Evolutionary conservation across 2,797 vertebrate genomes (phyloP).

Genomic region (Scomberomorus guttatus): DNA sequence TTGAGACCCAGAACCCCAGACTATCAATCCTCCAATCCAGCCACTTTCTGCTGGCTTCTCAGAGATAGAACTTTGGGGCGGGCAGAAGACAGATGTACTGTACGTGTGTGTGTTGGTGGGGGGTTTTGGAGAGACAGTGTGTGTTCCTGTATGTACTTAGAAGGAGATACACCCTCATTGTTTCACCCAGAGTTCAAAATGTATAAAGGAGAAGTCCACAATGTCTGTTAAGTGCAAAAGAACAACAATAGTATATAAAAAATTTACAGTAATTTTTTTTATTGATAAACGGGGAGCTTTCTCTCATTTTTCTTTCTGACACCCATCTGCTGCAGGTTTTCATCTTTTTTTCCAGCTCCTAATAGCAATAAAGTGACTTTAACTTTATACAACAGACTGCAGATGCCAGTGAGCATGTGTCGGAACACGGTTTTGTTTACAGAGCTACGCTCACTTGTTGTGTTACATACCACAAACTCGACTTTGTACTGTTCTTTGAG

Average conservation of each 20-base stretch:
- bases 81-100: conserved; percentile 12
- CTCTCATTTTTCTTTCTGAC: conserved; percentile 43
- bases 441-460: too few species aligned
- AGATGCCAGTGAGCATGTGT: too few species aligned
- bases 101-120: conserved; percentile 3
- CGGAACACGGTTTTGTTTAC: too few species aligned
- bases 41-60: not conserved
- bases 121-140: not conserved
- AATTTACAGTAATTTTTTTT: conserved; percentile 29
- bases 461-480: too few species aligned
- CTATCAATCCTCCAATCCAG: conserved; percentile 21
- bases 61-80: not conserved
- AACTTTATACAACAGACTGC: not conserved
- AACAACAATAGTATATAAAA: conserved; percentile 9
- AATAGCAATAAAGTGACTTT: conserved; percentile 29
- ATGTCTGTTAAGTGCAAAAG: conserved; percentile 1
- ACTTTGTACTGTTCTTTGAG: too few species aligned
- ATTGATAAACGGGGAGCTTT: conserved; percentile 3
- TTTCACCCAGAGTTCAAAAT: conserved; percentile 1
- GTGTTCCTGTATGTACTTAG: conserved; percentile 4
- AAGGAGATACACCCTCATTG: not conserved
- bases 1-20: conserved; percentile 31
- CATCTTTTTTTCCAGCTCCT: conserved; percentile 3
- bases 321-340: conserved; percentile 24
- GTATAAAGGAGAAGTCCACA: not conserved